Evolutionary conservation across 2,888 invertebrate genomes (phyloP).

Genomic region (Spialia ferax): DNA sequence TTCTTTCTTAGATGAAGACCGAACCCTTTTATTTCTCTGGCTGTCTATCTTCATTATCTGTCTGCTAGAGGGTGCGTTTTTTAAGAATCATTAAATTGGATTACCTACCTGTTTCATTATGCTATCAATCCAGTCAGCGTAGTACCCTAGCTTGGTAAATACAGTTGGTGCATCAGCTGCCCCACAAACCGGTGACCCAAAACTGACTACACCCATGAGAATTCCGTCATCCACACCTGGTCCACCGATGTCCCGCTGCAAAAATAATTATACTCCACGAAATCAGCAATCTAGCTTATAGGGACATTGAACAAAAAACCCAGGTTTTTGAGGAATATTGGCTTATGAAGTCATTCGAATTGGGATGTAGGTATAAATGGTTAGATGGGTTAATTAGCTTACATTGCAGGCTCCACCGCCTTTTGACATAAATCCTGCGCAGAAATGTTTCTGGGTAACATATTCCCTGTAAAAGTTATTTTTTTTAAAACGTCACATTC

Average conservation of each 20-base stretch:
- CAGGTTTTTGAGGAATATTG: no score
- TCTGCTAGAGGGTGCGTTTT: no score
- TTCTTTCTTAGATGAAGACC: no score
- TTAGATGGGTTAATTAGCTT: neutral
- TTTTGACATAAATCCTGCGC: constrained; percentile 70
- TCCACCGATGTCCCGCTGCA: constrained; percentile 71
- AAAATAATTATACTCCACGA: neutral
- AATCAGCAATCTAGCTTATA: no score
- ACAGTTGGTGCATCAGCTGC: constrained; percentile 72
- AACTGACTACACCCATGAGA: constrained; percentile 69
- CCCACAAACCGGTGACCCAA: constrained; percentile 71
- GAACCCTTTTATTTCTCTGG: no score
- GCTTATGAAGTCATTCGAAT: no score
- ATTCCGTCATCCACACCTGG: constrained; percentile 64
- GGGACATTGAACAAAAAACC: no score
- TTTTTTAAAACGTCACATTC: no score
- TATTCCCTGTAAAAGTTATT: constrained; percentile 60
- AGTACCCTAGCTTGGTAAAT: constrained; percentile 72
- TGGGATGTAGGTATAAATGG: no score
- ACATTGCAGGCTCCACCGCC: constrained; percentile 76
- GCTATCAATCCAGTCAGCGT: constrained; percentile 67
- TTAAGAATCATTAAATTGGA: neutral
- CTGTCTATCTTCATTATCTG: no score
- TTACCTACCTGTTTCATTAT: constrained; percentile 71
- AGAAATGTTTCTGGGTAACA: constrained; percentile 65